Evolutionary conservation across 92 coral and sea anemone species (phyloP).

Genomic region (Heteractis magnifica): DNA sequence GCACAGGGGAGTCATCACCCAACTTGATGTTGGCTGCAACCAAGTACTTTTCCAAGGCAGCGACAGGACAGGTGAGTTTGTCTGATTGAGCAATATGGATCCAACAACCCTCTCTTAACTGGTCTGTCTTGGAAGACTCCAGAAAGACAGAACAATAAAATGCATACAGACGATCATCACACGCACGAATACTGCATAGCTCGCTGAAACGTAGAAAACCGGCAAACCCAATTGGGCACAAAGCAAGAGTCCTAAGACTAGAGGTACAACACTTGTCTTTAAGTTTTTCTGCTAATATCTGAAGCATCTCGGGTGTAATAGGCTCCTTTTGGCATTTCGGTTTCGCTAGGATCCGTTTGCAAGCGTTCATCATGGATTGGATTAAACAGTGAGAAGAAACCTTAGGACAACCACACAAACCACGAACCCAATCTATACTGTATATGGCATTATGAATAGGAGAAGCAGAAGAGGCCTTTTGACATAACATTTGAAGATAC

Average conservation of each 20-base stretch:
- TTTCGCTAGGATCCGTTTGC: no score
- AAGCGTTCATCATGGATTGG: no score
- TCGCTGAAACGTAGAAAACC: slow-evolving; percentile 50
- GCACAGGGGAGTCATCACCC: slow-evolving; percentile 34
- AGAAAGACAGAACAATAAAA: slow-evolving; percentile 43
- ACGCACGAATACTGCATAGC: no score
- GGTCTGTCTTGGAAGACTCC: slow-evolving; percentile 54
- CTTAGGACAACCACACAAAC: slow-evolving; percentile 41
- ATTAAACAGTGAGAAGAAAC: no score
- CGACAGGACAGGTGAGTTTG: no score
- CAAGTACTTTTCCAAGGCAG: neutral
- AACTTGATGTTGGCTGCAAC: slow-evolving; percentile 12
- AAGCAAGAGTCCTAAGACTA: no score
- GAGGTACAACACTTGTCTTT: no score
- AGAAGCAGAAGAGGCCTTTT: slow-evolving; percentile 30
- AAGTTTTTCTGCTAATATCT: no score
- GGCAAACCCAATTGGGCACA: slow-evolving; percentile 42
- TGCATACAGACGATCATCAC: no score
- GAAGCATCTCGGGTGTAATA: no score
- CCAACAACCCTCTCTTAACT: slow-evolving; percentile 56
- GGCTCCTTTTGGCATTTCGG: no score
- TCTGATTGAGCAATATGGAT: slow-evolving; percentile 44
- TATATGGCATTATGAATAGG: slow-evolving; percentile 38
- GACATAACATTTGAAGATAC: neutral
- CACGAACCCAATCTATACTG: slow-evolving; percentile 52